Evolutionary conservation across 1,140 invertebrate species (phyloP).

Genomic region (Trichoplusia ni): DNA sequence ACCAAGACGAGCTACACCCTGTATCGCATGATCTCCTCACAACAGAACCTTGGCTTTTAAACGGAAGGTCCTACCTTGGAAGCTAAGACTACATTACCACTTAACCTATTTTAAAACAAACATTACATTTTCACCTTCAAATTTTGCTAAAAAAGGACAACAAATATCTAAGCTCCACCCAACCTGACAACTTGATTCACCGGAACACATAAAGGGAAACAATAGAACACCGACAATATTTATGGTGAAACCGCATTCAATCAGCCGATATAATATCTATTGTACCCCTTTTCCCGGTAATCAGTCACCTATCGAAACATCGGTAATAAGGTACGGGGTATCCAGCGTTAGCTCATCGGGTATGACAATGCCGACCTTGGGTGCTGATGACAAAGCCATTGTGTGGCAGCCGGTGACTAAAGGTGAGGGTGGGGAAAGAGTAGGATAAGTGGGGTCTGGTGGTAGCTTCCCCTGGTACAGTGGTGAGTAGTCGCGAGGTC

Average conservation of each 20-base stretch:
- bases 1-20: background rate
- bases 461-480: slow-evolving; percentile 11
- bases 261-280: slow-evolving; percentile 7
- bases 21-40: slow-evolving; percentile 13
- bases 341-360: background rate
- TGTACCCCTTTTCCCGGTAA: slow-evolving; percentile 25
- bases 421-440: slow-evolving; percentile 54
- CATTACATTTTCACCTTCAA: no score
- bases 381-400: slow-evolving; percentile 67
- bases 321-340: background rate
- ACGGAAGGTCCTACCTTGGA: background rate
- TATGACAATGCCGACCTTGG: slow-evolving; percentile 27
- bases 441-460: slow-evolving; percentile 47
- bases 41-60: background rate
- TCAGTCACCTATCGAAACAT: slow-evolving; percentile 1
- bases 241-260: background rate
- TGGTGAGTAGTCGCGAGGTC: slow-evolving; percentile 37
- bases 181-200: slow-evolving; percentile 4
- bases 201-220: background rate
- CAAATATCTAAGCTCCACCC: no score
- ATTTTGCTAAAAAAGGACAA: no score
- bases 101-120: no score
- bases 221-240: background rate
- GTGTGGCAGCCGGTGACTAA: slow-evolving; percentile 72
- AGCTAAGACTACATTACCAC: background rate